These are phyloP conservation scores for Murina feae DNA, from an alignment of 2,113 vertebrate genomes.

Conservation along the genomic window DNA sequence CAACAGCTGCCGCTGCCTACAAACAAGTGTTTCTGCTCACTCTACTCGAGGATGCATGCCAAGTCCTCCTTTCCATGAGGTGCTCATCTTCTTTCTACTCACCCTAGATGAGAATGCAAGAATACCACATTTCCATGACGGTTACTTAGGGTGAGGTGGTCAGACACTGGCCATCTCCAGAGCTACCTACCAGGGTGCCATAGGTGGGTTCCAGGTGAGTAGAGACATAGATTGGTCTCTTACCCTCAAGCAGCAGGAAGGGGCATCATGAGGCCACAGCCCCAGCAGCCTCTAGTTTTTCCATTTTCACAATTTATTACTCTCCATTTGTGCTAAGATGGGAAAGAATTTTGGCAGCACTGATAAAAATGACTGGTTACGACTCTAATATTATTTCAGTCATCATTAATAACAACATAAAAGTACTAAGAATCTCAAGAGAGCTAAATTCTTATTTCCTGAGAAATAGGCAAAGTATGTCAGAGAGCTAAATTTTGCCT, in stretches of 20 bases:
- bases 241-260: not conserved
- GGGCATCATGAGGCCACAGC: not conserved
- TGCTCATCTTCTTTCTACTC: not conserved
- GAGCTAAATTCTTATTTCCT: not conserved
- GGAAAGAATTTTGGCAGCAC: not conserved
- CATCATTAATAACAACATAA: not conserved
- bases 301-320: not conserved
- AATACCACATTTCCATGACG: not conserved
- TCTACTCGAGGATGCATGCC: not conserved
- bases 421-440: not conserved
- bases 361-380: not conserved
- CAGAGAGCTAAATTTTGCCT: not conserved
- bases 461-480: not conserved
- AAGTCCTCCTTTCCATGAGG: not conserved
- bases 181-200: not conserved
- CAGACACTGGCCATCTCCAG: not conserved
- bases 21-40: not conserved
- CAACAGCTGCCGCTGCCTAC: conserved; percentile 24
- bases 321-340: not conserved
- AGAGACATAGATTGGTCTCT: not conserved
- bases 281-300: not conserved
- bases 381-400: not conserved
- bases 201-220: not conserved
- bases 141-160: not conserved
- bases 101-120: not conserved